Base-by-base conservation (phyloP, 2,113 vertebrate genomes). In the Zingel zingel region DNA sequence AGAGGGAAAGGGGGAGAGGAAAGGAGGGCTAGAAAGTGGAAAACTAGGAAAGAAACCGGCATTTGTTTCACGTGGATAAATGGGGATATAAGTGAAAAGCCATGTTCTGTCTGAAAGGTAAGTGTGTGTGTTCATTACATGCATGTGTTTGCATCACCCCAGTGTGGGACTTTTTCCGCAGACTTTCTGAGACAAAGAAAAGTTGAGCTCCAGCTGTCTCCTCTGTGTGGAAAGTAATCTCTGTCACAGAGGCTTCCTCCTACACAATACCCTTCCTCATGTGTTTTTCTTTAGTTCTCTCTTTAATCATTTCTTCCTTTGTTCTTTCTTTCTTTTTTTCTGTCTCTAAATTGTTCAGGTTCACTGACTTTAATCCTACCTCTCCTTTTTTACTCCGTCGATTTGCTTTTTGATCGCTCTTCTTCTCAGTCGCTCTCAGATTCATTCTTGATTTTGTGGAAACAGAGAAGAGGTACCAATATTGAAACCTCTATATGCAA, bases 91-190 rank as follows among this genome's bases (percentile, higher is more conserved):
- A 85, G 74, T 30, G 51, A 85, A 48, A 77, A 86, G 81, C 51
- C 68, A 94, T 94, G 94, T 94, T 94, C 86, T 94, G 94, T 87
- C 74, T 94, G 50, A 94, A 93, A 93, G 92, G 93, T 94, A 89
- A 90, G 94, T 63, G 64, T 79, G 56, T 74, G 64, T 79, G 25
- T 64, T n/a, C 21, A 36, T 53, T 39, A 36, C 66, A 45, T 1
- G 27, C 23, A 23, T 59, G 53, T 67, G 67, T 59, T 65, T 80
- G 66, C 67, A 69, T 78, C n/a, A 64, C 23, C 25, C 33, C 51
- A 2, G 57, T 74, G 66, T 19, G 56, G 58, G 82, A 76, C 71
- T 84, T 87, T 86, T 81, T 66, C 62, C n/a, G 4, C 51, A 36
- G 69, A 90, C 75, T 86, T 73, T 86, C 14, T 81, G 65, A 92